Conservation (phyloP, 2,113 vertebrate genomes). For the Tonatia bakeri region DNA sequence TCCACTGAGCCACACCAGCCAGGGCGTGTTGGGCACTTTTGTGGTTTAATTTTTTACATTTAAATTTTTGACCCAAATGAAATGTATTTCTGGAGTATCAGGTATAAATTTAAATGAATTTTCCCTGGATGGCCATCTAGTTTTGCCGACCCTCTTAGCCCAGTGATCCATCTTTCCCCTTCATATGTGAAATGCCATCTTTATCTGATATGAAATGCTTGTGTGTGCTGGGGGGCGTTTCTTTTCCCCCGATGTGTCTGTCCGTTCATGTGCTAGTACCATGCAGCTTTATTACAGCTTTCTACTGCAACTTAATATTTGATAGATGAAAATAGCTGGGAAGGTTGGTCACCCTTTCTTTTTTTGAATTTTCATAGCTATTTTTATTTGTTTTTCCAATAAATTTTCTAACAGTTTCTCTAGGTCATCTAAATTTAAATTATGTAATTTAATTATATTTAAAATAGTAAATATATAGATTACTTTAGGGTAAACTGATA, state of each 20-base stretch:
- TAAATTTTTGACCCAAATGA: neutral
- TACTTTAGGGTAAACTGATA: neutral
- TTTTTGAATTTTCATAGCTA: neutral
- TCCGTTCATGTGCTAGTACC: neutral
- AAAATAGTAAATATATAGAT: neutral
- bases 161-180: neutral
- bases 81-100: too few relatives aligned
- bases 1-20: too few relatives aligned
- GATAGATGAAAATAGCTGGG: neutral
- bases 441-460: neutral
- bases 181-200: neutral
- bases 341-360: neutral
- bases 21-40: neutral
- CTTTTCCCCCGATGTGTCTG: neutral
- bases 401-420: neutral
- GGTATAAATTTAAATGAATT: neutral
- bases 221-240: neutral
- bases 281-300: neutral
- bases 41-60: constrained; percentile 13
- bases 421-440: neutral
- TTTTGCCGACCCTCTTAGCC: neutral
- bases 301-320: neutral
- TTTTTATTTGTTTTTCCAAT: constrained; percentile 18
- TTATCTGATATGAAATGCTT: neutral
- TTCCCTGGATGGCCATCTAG: neutral